Conservation (phyloP, 2,888 invertebrate species). For the Pristionchus exspectatus region DNA sequence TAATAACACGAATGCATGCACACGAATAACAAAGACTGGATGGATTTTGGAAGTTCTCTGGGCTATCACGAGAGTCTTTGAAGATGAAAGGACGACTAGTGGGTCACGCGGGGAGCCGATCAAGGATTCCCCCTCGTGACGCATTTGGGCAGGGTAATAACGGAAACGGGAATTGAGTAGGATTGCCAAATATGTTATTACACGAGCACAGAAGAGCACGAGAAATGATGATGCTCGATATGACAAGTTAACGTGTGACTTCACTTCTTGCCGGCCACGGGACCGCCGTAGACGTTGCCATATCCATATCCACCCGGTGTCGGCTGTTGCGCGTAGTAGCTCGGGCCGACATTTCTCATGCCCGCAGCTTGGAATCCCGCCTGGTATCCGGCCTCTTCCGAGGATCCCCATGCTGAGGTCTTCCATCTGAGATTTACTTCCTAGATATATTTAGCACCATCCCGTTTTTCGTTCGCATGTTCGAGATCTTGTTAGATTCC, state of each 20-base stretch:
- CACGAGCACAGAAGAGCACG: neutral
- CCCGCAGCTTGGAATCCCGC: slow-evolving; percentile 1
- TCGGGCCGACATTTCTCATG: neutral
- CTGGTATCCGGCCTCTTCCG: slow-evolving; percentile 33
- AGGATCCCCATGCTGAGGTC: slow-evolving; percentile 16
- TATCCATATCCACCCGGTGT: neutral
- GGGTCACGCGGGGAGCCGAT: neutral
- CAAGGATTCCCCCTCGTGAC: neutral
- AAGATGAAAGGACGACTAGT: neutral
- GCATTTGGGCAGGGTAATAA: neutral
- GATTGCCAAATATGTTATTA: neutral
- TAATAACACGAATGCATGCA: neutral
- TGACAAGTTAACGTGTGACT: neutral
- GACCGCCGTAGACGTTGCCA: neutral
- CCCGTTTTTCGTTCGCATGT: too few species aligned
- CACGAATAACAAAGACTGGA: neutral
- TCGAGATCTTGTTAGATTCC: too few species aligned
- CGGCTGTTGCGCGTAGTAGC: slow-evolving; percentile 13
- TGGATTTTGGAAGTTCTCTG: neutral
- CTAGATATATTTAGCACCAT: too few species aligned
- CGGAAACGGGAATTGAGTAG: neutral
- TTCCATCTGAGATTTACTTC: slow-evolving; percentile 16
- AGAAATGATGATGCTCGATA: neutral
- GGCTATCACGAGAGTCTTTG: neutral
- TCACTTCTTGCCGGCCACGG: neutral